A percentile compares a stretch with the other conserved stretches of the same genome.
Evolutionary conservation across 2,888 invertebrate species (phyloP).

Genomic region (Notocelia uddmanniana): DNA sequence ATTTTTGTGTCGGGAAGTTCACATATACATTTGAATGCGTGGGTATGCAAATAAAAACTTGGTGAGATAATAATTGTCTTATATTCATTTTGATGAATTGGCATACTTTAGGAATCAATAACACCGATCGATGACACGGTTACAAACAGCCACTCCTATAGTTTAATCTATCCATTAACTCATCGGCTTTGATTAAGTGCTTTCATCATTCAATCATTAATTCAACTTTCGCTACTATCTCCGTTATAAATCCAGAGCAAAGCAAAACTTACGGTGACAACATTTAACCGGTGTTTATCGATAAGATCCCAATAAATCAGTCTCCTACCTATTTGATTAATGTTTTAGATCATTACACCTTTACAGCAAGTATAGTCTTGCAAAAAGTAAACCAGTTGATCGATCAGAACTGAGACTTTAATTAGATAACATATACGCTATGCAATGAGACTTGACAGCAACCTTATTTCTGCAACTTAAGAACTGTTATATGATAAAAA

Average conservation of each 20-base stretch:
- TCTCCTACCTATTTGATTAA: constrained; percentile 53
- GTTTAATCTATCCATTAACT: constrained; percentile 44
- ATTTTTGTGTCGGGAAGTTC: not conserved
- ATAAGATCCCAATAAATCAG: constrained; percentile 55
- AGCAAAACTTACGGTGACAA: constrained; percentile 48
- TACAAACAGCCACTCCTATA: constrained; percentile 24
- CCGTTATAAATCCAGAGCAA: constrained; percentile 47
- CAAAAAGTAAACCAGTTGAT: constrained; percentile 54
- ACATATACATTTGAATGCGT: not conserved
- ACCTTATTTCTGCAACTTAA: constrained; percentile 17
- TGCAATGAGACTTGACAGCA: not conserved
- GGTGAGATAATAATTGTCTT: not conserved
- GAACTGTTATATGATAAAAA: constrained; percentile 21
- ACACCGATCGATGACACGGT: constrained; percentile 35
- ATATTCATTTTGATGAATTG: not conserved
- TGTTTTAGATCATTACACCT: constrained; percentile 51
- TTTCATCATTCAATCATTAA: constrained; percentile 45
- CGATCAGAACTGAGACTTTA: constrained; percentile 44
- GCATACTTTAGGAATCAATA: constrained; percentile 4
- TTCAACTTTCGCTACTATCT: constrained; percentile 47
- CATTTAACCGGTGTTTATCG: constrained; percentile 50
- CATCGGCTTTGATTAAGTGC: constrained; percentile 38
- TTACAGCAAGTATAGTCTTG: constrained; percentile 49
- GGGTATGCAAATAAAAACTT: not conserved
- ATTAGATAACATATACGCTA: constrained; percentile 10